Percentiles rank a stretch among this genome's conserved stretches.
phyloP scores from a whole-genome alignment of 1,140 invertebrate species.

The Drosophila lacertosa region DNA sequence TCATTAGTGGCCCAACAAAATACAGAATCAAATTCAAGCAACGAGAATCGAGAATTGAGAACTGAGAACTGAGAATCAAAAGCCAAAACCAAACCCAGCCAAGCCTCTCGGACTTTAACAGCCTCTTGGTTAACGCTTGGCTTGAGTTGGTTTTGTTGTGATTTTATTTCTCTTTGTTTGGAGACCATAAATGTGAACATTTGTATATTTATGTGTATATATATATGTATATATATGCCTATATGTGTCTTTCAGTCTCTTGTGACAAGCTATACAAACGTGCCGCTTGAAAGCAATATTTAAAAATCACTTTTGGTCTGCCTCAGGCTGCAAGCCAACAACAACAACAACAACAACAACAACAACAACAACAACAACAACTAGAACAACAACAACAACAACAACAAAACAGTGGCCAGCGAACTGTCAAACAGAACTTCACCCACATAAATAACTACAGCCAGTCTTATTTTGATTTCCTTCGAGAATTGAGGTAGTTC shows the following conservation, averaged over 20 bases:
- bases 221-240: constrained; percentile 5
- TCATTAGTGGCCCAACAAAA: constrained; percentile 56
- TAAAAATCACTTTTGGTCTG: constrained; percentile 60
- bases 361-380: constrained; percentile 16
- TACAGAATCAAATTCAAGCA: constrained; percentile 35
- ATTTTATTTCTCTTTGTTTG: constrained; percentile 20
- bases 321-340: constrained; percentile 36
- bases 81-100: constrained; percentile 37
- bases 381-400: neutral
- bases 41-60: too few species aligned
- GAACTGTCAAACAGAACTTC: constrained; percentile 58
- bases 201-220: constrained; percentile 14
- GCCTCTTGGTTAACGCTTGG: constrained; percentile 1
- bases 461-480: constrained; percentile 14
- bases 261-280: constrained; percentile 7
- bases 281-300: constrained; percentile 19
- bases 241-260: constrained; percentile 23
- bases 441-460: constrained; percentile 67
- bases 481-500: constrained; percentile 6
- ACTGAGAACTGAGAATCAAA: too few species aligned
- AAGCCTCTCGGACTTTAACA: constrained; percentile 37
- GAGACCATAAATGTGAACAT: constrained; percentile 29
- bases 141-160: constrained; percentile 5
- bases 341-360: constrained; percentile 43
- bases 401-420: constrained; percentile 40